Percentiles rank a stretch among this genome's conserved stretches.
These are phyloP conservation scores for Octonoba sinensis DNA, from an alignment of 2,888 invertebrate species.

Conservation along the genomic window DNA sequence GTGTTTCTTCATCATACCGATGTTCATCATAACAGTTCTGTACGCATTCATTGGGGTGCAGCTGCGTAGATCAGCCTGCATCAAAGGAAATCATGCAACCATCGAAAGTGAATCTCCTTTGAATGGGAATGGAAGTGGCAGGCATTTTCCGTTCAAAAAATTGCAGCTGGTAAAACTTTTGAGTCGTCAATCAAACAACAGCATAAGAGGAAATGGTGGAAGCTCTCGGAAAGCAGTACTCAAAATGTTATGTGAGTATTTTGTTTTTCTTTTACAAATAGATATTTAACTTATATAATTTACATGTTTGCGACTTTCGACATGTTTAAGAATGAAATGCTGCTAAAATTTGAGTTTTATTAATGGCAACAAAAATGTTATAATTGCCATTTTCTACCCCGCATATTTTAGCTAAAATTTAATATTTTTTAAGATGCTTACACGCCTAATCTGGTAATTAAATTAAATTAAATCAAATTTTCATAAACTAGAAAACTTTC, in stretches of 20 bases:
- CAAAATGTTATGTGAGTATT: slow-evolving; percentile 77
- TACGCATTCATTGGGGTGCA: slow-evolving; percentile 74
- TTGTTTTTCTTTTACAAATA: background rate
- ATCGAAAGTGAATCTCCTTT: slow-evolving; percentile 9
- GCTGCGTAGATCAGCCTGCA: slow-evolving; percentile 56
- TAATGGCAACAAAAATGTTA: too few relatives aligned
- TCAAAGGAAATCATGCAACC: slow-evolving; percentile 20
- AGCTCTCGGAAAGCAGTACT: slow-evolving; percentile 70
- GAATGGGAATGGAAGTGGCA: slow-evolving; percentile 22
- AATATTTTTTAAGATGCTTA: too few relatives aligned
- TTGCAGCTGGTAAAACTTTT: slow-evolving; percentile 23
- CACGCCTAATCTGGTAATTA: too few relatives aligned
- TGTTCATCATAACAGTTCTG: slow-evolving; percentile 86
- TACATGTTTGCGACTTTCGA: too few relatives aligned
- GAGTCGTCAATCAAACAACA: slow-evolving; percentile 34
- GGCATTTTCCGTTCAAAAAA: slow-evolving; percentile 38
- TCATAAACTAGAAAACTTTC: too few relatives aligned
- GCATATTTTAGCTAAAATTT: too few relatives aligned
- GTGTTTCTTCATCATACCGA: slow-evolving; percentile 85
- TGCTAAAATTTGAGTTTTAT: too few relatives aligned
- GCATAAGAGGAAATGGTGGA: slow-evolving; percentile 23
- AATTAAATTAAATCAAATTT: too few relatives aligned
- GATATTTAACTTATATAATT: background rate
- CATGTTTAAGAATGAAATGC: too few relatives aligned
- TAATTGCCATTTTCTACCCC: too few relatives aligned